Percentiles rank a stretch among this genome's conserved stretches.
phyloP scores from a whole-genome alignment of 2,797 vertebrate species.

The Botia almorhae region DNA sequence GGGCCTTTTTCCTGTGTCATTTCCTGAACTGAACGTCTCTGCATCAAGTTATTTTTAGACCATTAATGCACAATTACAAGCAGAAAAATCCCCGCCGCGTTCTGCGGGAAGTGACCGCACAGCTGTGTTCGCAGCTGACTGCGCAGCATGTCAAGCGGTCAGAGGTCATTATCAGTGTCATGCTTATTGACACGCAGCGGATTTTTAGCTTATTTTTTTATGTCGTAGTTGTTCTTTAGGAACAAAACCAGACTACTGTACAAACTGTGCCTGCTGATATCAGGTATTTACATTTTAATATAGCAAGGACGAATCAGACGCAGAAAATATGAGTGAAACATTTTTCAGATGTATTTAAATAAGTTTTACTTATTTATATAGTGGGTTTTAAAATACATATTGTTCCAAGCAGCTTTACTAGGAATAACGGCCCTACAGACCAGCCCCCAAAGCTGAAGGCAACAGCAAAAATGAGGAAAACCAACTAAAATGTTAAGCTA shows the following conservation, averaged over 20 bases:
- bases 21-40: conserved; percentile 65
- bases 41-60: conserved; percentile 34
- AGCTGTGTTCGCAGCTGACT: conserved; percentile 23
- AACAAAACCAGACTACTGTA: neutral
- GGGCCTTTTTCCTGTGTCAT: conserved; percentile 61
- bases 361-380: neutral
- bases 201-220: neutral
- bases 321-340: neutral
- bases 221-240: neutral
- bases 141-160: conserved; percentile 35
- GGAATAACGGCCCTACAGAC: neutral
- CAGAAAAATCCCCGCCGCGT: conserved; percentile 13
- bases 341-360: conserved; percentile 6
- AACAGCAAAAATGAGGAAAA: neutral
- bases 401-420: neutral
- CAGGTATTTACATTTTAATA: neutral
- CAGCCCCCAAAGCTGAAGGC: neutral
- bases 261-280: neutral
- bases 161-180: neutral
- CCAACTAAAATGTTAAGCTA: neutral
- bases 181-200: conserved; percentile 5
- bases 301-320: neutral
- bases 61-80: conserved; percentile 20
- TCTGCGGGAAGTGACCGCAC: conserved; percentile 20
- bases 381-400: neutral